Base-by-base conservation (phyloP, 2,113 vertebrate species). In the Cardinalis cardinalis region DNA sequence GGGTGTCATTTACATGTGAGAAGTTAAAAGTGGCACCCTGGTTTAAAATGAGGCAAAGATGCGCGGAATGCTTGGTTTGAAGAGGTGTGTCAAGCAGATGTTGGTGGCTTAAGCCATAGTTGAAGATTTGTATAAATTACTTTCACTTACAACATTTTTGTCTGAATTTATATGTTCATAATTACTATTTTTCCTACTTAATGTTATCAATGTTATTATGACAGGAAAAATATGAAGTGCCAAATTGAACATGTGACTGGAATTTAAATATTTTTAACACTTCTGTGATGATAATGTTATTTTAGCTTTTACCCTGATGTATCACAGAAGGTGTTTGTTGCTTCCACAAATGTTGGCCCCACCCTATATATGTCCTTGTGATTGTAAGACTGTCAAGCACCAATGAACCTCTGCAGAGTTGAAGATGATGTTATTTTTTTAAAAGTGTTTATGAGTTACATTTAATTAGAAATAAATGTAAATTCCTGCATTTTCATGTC, bases 351-450 rank as follows among this genome's bases (percentile, higher is more conserved):
- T 53, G 63, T 73, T 52, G 32, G 61, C 29, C 21, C 2, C 8
- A 8, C 3, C 2, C 18, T 32, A 28, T 1, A 0, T 46, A 6
- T 51, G 25, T 75, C 18, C 32, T 24, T 43, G 11, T 34, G 48
- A 1, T 0, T 48, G 3, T 46, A 15, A 55, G 43, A 14, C 15
- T 70, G 58, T 28, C 29, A 52, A 66, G 44, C 1, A 6, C 19
- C 36, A 77, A 7, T 38, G 51, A 78, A 18, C 24, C 29, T 59
- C 20, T 52, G 46, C 17, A 59, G 38, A 32, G 18, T 14, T 73
- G 38, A 85, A 59, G 51, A 7, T 31, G 21, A 25, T 40, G 13
- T 21, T 36, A 6, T 8, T 68, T 88, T 79, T 71, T 5, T 0
- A 29, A 58, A 68, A 82, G 10, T 31, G 25, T 7, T 74, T 25